Evolutionary conservation across 2,888 invertebrate species (phyloP), one percentile per base, ranked within the genome.

Genomic region (Phrixothrix hirtus): DNA sequence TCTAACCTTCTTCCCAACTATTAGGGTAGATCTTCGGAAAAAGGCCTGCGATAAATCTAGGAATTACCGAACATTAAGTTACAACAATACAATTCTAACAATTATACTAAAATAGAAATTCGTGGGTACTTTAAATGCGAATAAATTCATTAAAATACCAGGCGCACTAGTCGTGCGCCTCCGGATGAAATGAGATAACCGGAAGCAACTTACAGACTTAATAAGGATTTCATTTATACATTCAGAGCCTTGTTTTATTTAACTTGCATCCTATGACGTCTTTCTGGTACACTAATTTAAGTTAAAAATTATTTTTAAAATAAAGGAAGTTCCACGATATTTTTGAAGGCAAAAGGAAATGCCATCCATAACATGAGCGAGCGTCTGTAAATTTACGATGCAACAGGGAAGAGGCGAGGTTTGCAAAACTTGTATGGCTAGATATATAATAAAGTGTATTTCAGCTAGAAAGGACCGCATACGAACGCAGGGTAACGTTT

Each of bases 141-240:
- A n/a, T n/a, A n/a, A n/a, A n/a, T n/a, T n/a, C n/a, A n/a, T n/a
- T n/a, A n/a, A n/a, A n/a, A 21, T 21, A 21, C 7, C 3, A 7
- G 29, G 32, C 17, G 21, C 21, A 9, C 27, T 16, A 31, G 31
- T 36, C 35, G 46, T 46, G 31, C 36, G 42, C 43, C 34, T 37
- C 43, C 43, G 48, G 48, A 53, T 53, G 32, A 29, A 43, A 38
- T 35, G 38, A 47, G 47, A 38, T 32, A 43, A 53, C 47, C 53
- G 53, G 53, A 53, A 53, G 25, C 48, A 34, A 39, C 43, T 27
- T 27, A 30, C 25, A 53, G 34, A 53, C 43, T 38, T 38, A 48
- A 53, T 46, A 48, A 53, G 53, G 53, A 47, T 32, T 29, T 37
- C 43, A 26, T 53, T 29, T 48, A 37, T 25, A 25, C 29, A 45